Evolutionary conservation across 2,888 invertebrate genomes (phyloP), one percentile per base, ranked within the genome.

Genomic region (Tipula unca): DNA sequence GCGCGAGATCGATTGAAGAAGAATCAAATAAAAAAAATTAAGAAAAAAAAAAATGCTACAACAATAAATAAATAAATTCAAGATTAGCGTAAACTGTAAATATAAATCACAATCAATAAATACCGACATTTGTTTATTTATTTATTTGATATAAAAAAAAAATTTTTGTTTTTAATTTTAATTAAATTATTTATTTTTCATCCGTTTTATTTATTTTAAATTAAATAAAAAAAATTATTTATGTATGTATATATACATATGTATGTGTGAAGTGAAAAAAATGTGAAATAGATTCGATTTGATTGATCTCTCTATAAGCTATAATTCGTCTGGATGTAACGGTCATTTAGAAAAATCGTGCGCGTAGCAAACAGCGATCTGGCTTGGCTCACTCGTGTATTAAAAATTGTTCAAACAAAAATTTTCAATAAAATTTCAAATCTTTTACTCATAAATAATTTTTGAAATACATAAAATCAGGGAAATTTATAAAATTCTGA

Each of bases 71-170:
- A 69, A 69, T 69, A 69, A 69, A 69, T 69, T 25, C 25, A 69
- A 69, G 69, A 69, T 69, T 69, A 69, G 69, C 69, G 69, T 69
- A 69, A 69, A 69, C 69, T 69, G 69, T 69, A 69, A 69, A 69
- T 69, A 69, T 69, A 69, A 69, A 69, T 69, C 69, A 69, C 69
- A 69, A 69, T 69, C 69, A 69, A 69, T 69, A 69, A 69, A 69
- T 69, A 69, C 69, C 69, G 69, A 69, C 69, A 25, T 25, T 69
- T 69, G 69, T 48, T 48, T 48, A n/a, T 48, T 48, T 48, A 48
- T 48, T 32, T 54, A 54, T 54, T 48, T 48, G n/a, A 48, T 48
- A 20, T 48, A 48, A 48, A n/a, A n/a, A n/a, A n/a, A n/a, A n/a
- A 48, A 32, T 32, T 48, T 17, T 48, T 48, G n/a, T 14, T 13